A percentile compares a stretch with the other conserved stretches of the same genome.
Conservation (phyloP, 2,113 vertebrate genomes). For the Camelus dromedarius region DNA sequence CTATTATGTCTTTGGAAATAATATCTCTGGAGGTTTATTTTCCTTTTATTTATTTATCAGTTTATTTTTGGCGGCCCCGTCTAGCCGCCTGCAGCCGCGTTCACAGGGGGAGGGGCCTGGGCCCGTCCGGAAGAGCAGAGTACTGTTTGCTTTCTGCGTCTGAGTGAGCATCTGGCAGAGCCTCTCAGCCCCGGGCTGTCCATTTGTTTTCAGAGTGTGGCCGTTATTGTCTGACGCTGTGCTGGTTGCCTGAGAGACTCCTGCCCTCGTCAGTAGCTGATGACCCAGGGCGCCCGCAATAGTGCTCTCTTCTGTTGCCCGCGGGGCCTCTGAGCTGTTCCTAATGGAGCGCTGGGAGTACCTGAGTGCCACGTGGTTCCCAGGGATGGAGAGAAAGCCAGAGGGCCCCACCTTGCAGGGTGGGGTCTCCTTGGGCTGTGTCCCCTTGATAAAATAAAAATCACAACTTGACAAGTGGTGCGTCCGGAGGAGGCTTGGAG, state of each 20-base stretch:
- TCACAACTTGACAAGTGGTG: neutral
- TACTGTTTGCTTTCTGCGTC: constrained; percentile 75
- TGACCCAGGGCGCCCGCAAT: neutral
- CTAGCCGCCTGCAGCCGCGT: constrained; percentile 17
- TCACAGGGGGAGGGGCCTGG: constrained; percentile 47
- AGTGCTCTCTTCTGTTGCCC: constrained; percentile 56
- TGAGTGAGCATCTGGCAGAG: constrained; percentile 79
- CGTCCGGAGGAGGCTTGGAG: neutral
- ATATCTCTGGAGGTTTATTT: constrained; percentile 58
- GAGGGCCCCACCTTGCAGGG: neutral
- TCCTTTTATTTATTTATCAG: constrained; percentile 65
- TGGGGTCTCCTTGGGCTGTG: neutral
- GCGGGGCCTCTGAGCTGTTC: neutral
- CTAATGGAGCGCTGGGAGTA: neutral
- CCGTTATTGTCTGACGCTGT: constrained; percentile 72
- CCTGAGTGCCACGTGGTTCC: neutral
- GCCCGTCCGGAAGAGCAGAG: constrained; percentile 72
- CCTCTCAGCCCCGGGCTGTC: constrained; percentile 48
- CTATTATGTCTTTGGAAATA: constrained; percentile 66
- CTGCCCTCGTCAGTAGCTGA: constrained; percentile 23
- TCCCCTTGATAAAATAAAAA: neutral
- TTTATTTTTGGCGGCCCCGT: constrained; percentile 19
- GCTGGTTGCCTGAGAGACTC: constrained; percentile 6
- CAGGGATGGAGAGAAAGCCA: neutral
- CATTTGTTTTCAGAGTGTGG: constrained; percentile 78